Percentiles rank a stretch among this genome's conserved stretches.
Conservation (phyloP, 2,113 vertebrate genomes). For the Eupsittula cactorum region DNA sequence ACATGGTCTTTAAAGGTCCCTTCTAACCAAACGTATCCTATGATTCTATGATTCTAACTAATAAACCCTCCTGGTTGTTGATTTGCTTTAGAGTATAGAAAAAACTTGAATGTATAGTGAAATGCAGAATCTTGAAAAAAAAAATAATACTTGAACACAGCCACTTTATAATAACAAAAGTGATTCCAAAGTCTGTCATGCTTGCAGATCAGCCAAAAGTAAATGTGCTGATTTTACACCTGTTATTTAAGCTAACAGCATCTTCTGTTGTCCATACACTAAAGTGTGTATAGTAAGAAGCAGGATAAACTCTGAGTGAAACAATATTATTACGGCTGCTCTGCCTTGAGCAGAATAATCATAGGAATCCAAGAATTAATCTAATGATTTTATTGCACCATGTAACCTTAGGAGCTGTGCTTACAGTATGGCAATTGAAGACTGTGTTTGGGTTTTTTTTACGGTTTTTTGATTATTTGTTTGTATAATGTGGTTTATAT, state of each 20-base stretch:
- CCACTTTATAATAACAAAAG: background rate
- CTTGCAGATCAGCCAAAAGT: background rate
- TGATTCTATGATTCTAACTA: background rate
- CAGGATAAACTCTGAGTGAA: background rate
- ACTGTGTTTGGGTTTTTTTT: accelerated
- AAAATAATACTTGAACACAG: background rate
- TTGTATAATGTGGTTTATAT: background rate
- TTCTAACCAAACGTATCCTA: background rate
- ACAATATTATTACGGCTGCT: background rate
- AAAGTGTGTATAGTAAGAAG: background rate
- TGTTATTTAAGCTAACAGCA: background rate
- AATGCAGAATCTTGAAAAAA: background rate
- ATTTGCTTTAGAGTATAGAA: background rate
- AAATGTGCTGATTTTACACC: background rate
- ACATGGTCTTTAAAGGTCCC: background rate
- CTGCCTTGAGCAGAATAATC: background rate
- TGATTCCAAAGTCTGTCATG: background rate
- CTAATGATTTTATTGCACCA: background rate
- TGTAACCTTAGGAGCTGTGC: background rate
- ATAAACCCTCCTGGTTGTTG: background rate
- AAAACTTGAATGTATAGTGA: background rate
- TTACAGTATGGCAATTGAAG: background rate
- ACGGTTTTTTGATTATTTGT: background rate
- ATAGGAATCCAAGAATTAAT: background rate
- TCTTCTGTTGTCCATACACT: background rate